Percentiles rank a stretch among this genome's conserved stretches.
Evolutionary conservation across 2,113 vertebrate species (phyloP).

Genomic region (Nansenia antarctica): DNA sequence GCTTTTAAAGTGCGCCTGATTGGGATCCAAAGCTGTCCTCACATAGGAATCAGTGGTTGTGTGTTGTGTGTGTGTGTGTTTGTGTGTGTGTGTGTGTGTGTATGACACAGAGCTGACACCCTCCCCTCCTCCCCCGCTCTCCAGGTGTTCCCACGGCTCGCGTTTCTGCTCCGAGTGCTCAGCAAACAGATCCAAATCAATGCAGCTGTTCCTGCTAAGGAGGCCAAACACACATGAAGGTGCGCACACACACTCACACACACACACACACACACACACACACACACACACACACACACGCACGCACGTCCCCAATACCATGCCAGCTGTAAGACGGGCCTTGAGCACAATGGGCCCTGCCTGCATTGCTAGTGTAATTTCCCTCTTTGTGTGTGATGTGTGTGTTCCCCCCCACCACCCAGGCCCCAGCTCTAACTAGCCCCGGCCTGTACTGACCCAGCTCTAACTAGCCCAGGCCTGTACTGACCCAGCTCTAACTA

Average conservation of each 20-base stretch:
- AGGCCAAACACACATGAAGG: background rate
- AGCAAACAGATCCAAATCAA: constrained; percentile 68
- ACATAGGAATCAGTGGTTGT: constrained; percentile 38
- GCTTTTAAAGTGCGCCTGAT: constrained; percentile 74
- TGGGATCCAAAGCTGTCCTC: constrained; percentile 63
- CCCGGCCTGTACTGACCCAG: no score
- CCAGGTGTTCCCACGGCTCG: constrained; percentile 74
- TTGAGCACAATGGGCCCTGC: background rate
- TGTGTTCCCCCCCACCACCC: background rate
- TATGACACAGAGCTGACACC: constrained; percentile 55
- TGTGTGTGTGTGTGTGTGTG: constrained; percentile 22
- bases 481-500: no score
- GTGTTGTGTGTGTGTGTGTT: constrained; percentile 9
- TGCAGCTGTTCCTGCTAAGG: constrained; percentile 57
- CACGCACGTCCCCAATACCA: background rate
- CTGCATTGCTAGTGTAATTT: background rate
- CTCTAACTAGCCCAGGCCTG: no score
- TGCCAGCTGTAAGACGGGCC: background rate
- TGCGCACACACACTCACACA: constrained; percentile 6
- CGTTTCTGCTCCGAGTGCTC: constrained; percentile 67
- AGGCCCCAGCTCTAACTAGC: no score
- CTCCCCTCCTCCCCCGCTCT: constrained; percentile 55
- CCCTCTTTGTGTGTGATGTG: constrained; percentile 13
- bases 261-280: constrained; percentile 18
- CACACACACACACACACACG: constrained; percentile 19